Evolutionary conservation across 2,888 invertebrate genomes (phyloP).

Genomic region (Aphelenchoides bicaudatus): DNA sequence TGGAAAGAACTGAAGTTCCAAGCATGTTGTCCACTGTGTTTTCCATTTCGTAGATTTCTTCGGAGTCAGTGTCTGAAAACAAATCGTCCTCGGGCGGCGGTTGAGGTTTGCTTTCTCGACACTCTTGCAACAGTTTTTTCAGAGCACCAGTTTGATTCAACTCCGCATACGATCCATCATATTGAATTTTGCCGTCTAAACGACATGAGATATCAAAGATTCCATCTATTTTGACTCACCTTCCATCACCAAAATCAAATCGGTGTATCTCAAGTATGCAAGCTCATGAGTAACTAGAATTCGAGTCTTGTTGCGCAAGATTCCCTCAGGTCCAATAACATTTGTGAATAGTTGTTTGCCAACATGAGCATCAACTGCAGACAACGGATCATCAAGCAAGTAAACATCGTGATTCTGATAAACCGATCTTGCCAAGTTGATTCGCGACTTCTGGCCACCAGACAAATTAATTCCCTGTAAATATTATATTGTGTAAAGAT

Average conservation of each 20-base stretch:
- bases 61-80: constrained; percentile 41
- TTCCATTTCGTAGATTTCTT: constrained; percentile 40
- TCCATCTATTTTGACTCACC: constrained; percentile 47
- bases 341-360: constrained; percentile 73
- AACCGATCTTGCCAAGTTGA: constrained; percentile 84
- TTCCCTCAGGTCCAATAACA: constrained; percentile 58
- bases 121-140: constrained; percentile 50
- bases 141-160: constrained; percentile 52
- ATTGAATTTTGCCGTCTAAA: constrained; percentile 48
- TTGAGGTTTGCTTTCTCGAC: constrained; percentile 36
- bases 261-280: constrained; percentile 83
- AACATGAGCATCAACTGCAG: constrained; percentile 93
- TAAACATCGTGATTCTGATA: constrained; percentile 85
- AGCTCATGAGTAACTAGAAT: constrained; percentile 92
- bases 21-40: constrained; percentile 37
- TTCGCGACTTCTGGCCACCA: constrained; percentile 67
- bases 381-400: constrained; percentile 87
- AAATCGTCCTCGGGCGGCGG: constrained; percentile 40
- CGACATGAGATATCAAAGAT: constrained; percentile 5
- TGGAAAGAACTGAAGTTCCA: constrained; percentile 55
- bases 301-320: constrained; percentile 69
- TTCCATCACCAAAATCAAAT: constrained; percentile 83
- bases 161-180: constrained; percentile 52
- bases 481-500: constrained; percentile 14
- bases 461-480: constrained; percentile 56